These are phyloP conservation scores for Odontamblyopus lacepedii DNA, from an alignment of 2,797 vertebrate genomes.

Conservation along the genomic window DNA sequence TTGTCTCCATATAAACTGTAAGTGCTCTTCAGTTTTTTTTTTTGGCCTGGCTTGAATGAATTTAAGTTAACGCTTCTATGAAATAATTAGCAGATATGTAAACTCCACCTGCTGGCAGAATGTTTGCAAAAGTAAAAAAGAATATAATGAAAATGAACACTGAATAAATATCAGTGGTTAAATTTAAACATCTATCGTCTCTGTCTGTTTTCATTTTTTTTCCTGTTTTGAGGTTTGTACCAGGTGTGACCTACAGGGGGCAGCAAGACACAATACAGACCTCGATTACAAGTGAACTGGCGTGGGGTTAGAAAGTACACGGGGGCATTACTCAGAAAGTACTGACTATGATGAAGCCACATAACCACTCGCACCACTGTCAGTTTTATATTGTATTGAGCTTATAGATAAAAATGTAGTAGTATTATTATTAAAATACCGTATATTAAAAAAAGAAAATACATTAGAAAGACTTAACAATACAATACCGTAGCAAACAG, in stretches of 20 bases:
- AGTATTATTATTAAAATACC: no score
- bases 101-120: constrained; percentile 76
- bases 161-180: constrained; percentile 66
- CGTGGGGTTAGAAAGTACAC: background rate
- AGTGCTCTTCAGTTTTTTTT: constrained; percentile 16
- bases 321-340: background rate
- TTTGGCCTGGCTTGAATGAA: constrained; percentile 51
- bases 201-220: constrained; percentile 10
- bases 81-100: constrained; percentile 58
- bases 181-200: constrained; percentile 39
- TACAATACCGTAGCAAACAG: no score
- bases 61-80: constrained; percentile 64
- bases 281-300: background rate
- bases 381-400: no score
- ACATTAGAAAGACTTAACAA: no score
- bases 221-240: background rate
- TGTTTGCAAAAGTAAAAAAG: constrained; percentile 62
- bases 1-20: constrained; percentile 39
- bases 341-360: background rate
- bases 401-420: no score
- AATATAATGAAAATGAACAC: constrained; percentile 49
- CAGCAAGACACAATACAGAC: constrained; percentile 48
- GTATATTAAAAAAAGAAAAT: no score
- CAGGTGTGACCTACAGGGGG: constrained; percentile 47
- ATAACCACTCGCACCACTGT: no score